Conservation (phyloP, 2,113 vertebrate species). For the Grallaria varia region DNA sequence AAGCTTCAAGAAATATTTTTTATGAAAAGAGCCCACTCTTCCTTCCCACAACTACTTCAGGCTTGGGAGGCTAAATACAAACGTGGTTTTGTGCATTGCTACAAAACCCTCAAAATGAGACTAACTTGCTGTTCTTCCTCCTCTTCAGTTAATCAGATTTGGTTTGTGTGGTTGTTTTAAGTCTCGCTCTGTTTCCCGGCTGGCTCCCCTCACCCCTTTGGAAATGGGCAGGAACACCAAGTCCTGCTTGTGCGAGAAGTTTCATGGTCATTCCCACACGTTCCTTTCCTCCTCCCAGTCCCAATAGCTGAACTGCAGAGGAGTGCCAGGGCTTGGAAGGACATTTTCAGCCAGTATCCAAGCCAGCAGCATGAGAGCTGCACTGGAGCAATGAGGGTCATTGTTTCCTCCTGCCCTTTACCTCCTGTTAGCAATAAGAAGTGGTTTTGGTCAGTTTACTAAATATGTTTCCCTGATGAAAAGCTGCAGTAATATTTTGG, state of each 20-base stretch:
- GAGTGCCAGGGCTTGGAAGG: background rate
- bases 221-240: background rate
- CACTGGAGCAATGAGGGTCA: fast-evolving
- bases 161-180: background rate
- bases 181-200: background rate
- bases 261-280: background rate
- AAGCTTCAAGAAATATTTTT: background rate
- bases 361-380: background rate
- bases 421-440: background rate
- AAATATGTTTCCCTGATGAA: background rate
- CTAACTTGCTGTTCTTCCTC: background rate
- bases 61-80: background rate
- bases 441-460: background rate
- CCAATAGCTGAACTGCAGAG: background rate
- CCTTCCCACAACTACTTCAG: background rate
- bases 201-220: background rate
- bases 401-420: background rate
- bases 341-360: background rate
- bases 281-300: background rate
- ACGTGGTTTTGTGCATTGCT: background rate
- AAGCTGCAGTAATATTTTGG: background rate
- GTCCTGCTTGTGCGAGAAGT: background rate
- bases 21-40: background rate
- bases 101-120: background rate
- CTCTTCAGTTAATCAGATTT: background rate